Conservation (phyloP, 1,140 invertebrate species). For the Ganaspis sp. region DNA sequence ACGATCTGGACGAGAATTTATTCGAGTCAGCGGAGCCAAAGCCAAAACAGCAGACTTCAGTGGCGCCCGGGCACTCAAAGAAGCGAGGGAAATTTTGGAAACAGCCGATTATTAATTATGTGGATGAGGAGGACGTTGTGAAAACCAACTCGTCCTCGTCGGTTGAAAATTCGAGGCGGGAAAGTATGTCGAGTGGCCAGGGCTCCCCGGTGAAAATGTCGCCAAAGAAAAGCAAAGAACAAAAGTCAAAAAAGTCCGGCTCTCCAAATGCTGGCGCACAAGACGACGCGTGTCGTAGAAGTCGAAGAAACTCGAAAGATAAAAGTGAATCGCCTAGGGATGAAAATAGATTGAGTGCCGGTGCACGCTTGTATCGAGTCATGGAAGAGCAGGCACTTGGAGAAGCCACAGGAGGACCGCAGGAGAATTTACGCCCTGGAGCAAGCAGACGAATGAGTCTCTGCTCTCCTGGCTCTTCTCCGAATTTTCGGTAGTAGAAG, state of each 20-base stretch:
- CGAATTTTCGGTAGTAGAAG: slow-evolving; percentile 54
- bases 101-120: slow-evolving; percentile 62
- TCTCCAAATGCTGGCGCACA: slow-evolving; percentile 30
- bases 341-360: slow-evolving; percentile 66
- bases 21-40: slow-evolving; percentile 66
- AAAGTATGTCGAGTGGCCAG: slow-evolving; percentile 65
- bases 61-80: slow-evolving; percentile 52
- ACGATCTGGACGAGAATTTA: slow-evolving; percentile 75
- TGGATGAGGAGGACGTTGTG: slow-evolving; percentile 68
- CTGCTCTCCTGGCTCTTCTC: slow-evolving; percentile 48
- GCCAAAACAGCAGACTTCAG: slow-evolving; percentile 53
- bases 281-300: slow-evolving; percentile 55
- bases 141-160: slow-evolving; percentile 59
- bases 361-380: slow-evolving; percentile 70
- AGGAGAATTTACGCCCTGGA: slow-evolving; percentile 44
- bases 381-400: slow-evolving; percentile 73
- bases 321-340: slow-evolving; percentile 58
- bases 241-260: slow-evolving; percentile 53
- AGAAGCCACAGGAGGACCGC: slow-evolving; percentile 56
- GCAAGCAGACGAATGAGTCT: slow-evolving; percentile 47
- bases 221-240: slow-evolving; percentile 65
- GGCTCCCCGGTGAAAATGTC: slow-evolving; percentile 66
- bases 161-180: slow-evolving; percentile 64
- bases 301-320: slow-evolving; percentile 57
- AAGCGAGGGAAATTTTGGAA: slow-evolving; percentile 70